Percentiles rank a stretch among this genome's conserved stretches.
These are phyloP conservation scores for Bombus confusus DNA, from an alignment of 1,140 invertebrate species.

Conservation along the genomic window DNA sequence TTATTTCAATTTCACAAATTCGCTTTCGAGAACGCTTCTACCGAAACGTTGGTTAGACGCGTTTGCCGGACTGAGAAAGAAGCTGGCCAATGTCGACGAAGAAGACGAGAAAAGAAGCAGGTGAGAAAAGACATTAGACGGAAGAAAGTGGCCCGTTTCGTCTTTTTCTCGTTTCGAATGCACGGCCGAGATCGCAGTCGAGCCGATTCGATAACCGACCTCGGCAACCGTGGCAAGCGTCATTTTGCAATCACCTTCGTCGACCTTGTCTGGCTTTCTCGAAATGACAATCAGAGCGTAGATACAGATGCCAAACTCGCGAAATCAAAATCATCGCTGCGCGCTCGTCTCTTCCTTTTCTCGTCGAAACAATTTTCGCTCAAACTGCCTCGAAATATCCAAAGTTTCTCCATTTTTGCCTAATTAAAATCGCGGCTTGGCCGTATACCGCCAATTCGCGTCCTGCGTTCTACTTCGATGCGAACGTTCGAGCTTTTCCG, in stretches of 20 bases:
- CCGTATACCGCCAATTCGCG: not conserved
- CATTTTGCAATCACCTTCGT: constrained; percentile 24
- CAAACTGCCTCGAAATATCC: no score
- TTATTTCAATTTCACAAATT: no score
- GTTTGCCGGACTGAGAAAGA: no score
- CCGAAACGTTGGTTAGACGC: accelerated
- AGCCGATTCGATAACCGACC: not conserved
- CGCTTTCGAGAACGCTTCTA: not conserved
- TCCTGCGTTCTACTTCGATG: not conserved
- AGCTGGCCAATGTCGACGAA: accelerated
- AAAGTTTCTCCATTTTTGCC: no score
- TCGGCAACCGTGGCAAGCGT: not conserved
- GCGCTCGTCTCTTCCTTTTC: not conserved
- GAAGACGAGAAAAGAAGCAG: accelerated
- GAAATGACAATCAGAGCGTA: not conserved
- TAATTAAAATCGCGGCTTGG: not conserved
- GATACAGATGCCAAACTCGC: not conserved
- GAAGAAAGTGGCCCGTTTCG: not conserved
- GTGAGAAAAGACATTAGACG: not conserved
- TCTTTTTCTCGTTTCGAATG: not conserved
- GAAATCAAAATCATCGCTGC: not conserved
- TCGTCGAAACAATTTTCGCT: not conserved
- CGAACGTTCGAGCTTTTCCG: not conserved
- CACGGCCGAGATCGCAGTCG: not conserved
- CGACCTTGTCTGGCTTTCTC: constrained; percentile 16